Evolutionary conservation across 2,797 vertebrate genomes (phyloP).

Genomic region (Aulostomus chinensis): DNA sequence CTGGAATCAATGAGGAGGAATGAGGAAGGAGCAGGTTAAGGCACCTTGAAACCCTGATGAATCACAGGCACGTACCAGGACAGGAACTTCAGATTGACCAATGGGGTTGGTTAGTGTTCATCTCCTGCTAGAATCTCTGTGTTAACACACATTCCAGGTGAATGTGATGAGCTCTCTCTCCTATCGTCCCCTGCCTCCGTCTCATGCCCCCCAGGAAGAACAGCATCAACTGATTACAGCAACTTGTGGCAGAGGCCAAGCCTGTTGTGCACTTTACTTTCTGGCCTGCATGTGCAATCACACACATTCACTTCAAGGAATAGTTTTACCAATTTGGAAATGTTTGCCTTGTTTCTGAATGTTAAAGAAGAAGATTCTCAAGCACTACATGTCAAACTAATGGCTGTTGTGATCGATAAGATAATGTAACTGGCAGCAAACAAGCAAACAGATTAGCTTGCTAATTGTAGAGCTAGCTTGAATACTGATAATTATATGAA

Average conservation of each 20-base stretch:
- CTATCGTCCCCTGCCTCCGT: constrained; percentile 16
- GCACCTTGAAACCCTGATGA: constrained; percentile 77
- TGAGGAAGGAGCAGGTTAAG: constrained; percentile 60
- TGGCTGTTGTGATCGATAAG: neutral
- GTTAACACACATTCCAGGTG: neutral
- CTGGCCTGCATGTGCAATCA: constrained; percentile 32
- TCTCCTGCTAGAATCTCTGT: neutral
- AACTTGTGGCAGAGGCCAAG: constrained; percentile 10
- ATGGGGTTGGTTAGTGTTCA: neutral
- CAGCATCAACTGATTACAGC: constrained; percentile 56
- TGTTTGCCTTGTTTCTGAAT: too few species aligned
- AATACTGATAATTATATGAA: neutral
- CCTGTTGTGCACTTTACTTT: constrained; percentile 9
- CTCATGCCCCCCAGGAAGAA: constrained; percentile 31
- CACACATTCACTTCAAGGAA: constrained; percentile 19
- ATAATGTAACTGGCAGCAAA: neutral
- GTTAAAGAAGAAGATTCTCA: neutral
- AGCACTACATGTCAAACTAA: neutral
- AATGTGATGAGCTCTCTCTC: constrained; percentile 23
- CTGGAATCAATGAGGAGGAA: constrained; percentile 6
- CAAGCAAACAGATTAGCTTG: neutral
- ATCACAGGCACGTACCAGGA: constrained; percentile 32
- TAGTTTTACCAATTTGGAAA: constrained; percentile 2
- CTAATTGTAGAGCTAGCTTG: neutral
- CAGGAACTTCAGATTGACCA: constrained; percentile 2